A percentile compares a stretch with the other conserved stretches of the same genome.
These are phyloP conservation scores for Chlamydotis undulata DNA, from an alignment of 2,113 vertebrate species.

Conservation along the genomic window DNA sequence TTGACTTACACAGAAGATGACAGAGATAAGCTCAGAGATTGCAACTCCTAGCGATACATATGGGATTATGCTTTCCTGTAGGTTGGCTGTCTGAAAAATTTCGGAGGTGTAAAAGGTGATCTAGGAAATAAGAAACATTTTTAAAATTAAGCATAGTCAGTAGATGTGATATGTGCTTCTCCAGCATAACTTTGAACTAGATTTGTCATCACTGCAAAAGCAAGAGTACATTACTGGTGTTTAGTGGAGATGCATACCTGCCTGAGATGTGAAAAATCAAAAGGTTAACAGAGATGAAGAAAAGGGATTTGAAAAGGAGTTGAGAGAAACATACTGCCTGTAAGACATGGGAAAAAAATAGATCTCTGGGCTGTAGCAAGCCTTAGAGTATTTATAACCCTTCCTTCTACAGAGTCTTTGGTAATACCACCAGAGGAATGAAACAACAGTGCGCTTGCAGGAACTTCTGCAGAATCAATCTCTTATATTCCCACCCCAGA, in stretches of 20 bases:
- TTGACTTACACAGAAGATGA: conserved; percentile 78
- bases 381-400: background rate
- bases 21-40: conserved; percentile 73
- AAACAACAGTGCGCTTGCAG: background rate
- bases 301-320: background rate
- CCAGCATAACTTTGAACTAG: background rate
- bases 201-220: background rate
- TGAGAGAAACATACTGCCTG: background rate
- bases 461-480: background rate
- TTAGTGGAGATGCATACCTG: background rate
- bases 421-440: background rate
- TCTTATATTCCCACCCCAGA: background rate
- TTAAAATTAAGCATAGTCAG: background rate
- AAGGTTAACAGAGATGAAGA: background rate
- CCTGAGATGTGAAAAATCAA: background rate
- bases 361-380: background rate
- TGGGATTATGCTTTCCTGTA: conserved; percentile 70
- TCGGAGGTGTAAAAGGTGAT: conserved; percentile 87
- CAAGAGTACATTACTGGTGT: background rate
- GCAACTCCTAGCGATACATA: conserved; percentile 80
- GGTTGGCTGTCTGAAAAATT: conserved; percentile 80
- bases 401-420: background rate
- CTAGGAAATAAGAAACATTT: conserved; percentile 58
- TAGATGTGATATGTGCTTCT: background rate
- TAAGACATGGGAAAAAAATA: background rate